Percentiles rank a stretch among this genome's conserved stretches.
phyloP scores from a whole-genome alignment of 2,888 invertebrate genomes.

The Molorchus minor region DNA sequence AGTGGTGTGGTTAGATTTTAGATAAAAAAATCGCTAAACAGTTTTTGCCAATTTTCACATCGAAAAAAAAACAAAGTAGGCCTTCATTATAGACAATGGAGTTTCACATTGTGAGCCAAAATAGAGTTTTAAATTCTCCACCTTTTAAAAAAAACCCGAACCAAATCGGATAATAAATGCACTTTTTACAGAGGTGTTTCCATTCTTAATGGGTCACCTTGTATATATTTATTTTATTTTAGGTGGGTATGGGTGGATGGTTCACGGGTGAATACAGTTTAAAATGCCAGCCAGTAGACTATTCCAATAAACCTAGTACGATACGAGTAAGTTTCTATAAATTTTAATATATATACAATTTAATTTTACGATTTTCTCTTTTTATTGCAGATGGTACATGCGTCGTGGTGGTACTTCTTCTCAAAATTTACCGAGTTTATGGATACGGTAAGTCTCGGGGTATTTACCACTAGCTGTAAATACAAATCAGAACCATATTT shows the following conservation, averaged over 20 bases:
- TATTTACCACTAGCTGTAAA: background rate
- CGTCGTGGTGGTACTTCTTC: slow-evolving; percentile 96
- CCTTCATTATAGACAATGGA: too few relatives aligned
- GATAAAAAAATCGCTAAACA: too few relatives aligned
- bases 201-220: too few relatives aligned
- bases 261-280: slow-evolving; percentile 94
- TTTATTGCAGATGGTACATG: slow-evolving; percentile 85
- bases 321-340: slow-evolving; percentile 81
- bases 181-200: too few relatives aligned
- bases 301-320: slow-evolving; percentile 89
- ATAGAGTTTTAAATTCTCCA: too few relatives aligned
- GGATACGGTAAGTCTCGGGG: slow-evolving; percentile 84
- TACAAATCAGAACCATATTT: too few relatives aligned
- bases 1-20: too few relatives aligned
- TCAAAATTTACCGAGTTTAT: slow-evolving; percentile 96
- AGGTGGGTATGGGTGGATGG: slow-evolving; percentile 93
- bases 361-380: slow-evolving; percentile 4
- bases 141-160: too few relatives aligned
- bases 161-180: too few relatives aligned
- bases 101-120: too few relatives aligned
- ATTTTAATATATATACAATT: slow-evolving; percentile 1
- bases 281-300: slow-evolving; percentile 96
- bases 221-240: slow-evolving; percentile 55
- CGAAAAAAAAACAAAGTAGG: too few relatives aligned
- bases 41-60: too few relatives aligned